A percentile compares a stretch with the other conserved stretches of the same genome.
phyloP scores from a whole-genome alignment of 1,140 invertebrate species.

The Paraescarpia echinospica region DNA sequence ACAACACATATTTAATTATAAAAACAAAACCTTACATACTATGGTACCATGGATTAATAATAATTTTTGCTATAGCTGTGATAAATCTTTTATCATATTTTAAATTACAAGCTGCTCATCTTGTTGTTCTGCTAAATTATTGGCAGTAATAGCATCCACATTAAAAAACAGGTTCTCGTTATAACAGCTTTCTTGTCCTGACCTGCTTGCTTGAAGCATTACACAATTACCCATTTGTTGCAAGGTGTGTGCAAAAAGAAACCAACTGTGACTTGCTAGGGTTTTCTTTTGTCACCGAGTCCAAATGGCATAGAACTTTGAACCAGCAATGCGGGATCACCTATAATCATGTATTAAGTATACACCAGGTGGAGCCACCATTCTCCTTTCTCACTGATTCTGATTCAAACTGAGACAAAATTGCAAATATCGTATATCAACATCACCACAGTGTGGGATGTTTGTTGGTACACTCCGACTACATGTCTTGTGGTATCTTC shows the following conservation, averaged over 20 bases:
- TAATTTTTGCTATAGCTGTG: no score
- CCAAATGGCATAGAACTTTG: background rate
- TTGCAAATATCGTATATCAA: background rate
- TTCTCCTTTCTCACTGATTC: background rate
- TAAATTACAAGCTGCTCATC: no score
- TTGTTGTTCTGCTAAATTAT: no score
- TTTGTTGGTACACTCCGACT: background rate
- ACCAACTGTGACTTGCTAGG: background rate
- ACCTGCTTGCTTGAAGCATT: background rate
- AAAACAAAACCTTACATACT: no score
- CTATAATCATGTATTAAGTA: background rate
- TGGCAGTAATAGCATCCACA: no score
- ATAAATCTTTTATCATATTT: no score
- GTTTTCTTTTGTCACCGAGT: background rate
- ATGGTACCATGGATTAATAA: no score
- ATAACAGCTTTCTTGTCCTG: no score
- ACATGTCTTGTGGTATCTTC: background rate
- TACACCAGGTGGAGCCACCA: background rate
- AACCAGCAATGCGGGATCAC: background rate
- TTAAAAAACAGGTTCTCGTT: no score
- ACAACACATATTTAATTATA: no score
- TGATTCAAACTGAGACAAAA: background rate
- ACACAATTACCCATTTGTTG: background rate
- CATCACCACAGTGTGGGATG: background rate
- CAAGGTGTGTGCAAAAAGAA: background rate